Percentiles rank a stretch among this genome's conserved stretches.
Evolutionary conservation across 2,113 vertebrate genomes (phyloP).

Genomic region (Ctenomys sociabilis): DNA sequence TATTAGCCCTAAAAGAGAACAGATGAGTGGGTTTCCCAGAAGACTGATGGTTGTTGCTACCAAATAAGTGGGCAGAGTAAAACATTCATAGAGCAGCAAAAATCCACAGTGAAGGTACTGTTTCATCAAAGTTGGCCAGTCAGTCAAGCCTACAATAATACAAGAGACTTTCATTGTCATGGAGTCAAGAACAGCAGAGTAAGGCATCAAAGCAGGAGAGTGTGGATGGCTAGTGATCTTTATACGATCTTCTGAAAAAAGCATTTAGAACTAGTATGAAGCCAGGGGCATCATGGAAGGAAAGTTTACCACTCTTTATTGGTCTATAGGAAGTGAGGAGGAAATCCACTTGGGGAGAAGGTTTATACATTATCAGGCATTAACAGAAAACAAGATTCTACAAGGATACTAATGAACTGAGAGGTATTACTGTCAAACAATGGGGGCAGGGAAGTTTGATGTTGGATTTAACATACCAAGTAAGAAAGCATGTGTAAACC

Average conservation of each 20-base stretch:
- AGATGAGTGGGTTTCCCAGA: background rate
- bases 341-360: background rate
- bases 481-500: background rate
- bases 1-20: background rate
- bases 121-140: background rate
- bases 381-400: slow-evolving; percentile 13
- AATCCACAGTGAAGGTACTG: background rate
- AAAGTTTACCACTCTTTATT: background rate
- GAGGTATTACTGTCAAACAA: background rate
- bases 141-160: background rate
- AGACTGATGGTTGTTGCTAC: background rate
- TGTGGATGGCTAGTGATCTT: background rate
- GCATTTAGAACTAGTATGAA: background rate
- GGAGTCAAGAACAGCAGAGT: background rate
- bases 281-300: background rate
- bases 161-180: background rate
- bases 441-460: background rate
- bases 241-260: background rate
- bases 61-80: background rate
- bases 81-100: background rate
- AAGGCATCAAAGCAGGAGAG: background rate
- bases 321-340: background rate
- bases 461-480: background rate
- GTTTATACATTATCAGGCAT: background rate
- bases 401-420: background rate